Base-by-base conservation (phyloP, 2,797 vertebrate species). In the Labeo calbasu region DNA sequence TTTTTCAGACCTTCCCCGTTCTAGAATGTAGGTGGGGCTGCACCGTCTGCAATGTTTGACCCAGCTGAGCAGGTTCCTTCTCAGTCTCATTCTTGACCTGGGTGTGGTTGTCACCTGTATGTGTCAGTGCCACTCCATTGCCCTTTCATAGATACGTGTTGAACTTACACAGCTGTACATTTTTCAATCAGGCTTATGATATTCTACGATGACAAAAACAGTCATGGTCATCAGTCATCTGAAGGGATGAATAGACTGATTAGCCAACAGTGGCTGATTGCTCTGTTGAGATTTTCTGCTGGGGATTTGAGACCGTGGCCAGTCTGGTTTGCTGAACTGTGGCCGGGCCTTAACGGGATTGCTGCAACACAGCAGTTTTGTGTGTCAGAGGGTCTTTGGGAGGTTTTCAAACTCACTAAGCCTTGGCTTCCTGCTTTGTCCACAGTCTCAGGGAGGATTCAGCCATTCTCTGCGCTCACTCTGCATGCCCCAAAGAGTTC, bases 1-100 rank as follows among this genome's bases (percentile, higher is more conserved):
- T 79, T 71, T 51, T 43, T 70, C 85, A 50, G 36, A 77, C 77
- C 53, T 68, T 83, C 66, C 78, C 75, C 73, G 2, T 51, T 51
- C 69, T 32, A 85, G 80, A 87, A 87, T 85, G 84, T 72, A 80
- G 80, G 66, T 76, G 72, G 72, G 28, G 46, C 17, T 32, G 76
- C 5, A 15, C 4, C 50, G 63, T 78, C 72, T 80, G 76, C 23
- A 46, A 19, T 82, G 82, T 77, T 69, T 40, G 40, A 88, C 91
- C 89, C 82, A 55, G 87, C 65, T 13, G 21, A 90, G 88, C 92
- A 90, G 89, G 92, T 91, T 91, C 55, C 50, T 53, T 63, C 53
- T 43, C 51, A 68, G 28, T 46, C 43, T 85, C 81, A 85, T 81
- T 81, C 82, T 86, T 77, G 65, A 61, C 19, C 48, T 63, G 88